A percentile compares a stretch with the other conserved stretches of the same genome.
phyloP scores from a whole-genome alignment of 1,140 invertebrate genomes.

The Macrobrachium rosenbergii region DNA sequence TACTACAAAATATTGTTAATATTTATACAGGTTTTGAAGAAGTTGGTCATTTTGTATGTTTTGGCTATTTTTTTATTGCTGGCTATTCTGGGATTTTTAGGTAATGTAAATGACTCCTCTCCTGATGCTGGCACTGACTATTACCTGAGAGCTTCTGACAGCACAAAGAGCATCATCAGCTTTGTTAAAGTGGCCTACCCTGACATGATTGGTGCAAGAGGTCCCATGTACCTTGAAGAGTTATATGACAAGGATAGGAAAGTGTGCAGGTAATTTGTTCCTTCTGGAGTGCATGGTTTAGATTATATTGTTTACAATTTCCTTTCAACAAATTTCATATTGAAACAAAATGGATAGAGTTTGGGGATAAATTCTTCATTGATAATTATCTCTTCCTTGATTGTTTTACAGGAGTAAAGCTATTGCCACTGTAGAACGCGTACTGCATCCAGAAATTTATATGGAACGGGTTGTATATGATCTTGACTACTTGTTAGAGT shows the following conservation, averaged over 20 bases:
- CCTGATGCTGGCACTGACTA: conserved; percentile 62
- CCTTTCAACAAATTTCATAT: too few relatives aligned
- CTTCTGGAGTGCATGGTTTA: too few relatives aligned
- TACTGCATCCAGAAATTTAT: conserved; percentile 76
- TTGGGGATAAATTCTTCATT: background rate
- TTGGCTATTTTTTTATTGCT: too few relatives aligned
- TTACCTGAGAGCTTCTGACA: conserved; percentile 71
- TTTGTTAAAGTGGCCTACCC: conserved; percentile 85
- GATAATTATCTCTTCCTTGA: conserved; percentile 19
- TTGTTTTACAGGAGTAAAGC: conserved; percentile 72
- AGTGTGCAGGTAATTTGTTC: conserved; percentile 73
- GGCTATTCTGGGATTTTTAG: background rate
- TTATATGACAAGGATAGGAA: conserved; percentile 77
- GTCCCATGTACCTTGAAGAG: conserved; percentile 74
- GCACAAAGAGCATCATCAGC: conserved; percentile 76
- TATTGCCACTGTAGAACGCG: conserved; percentile 75
- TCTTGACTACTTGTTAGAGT: conserved; percentile 75
- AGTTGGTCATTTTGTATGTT: too few relatives aligned
- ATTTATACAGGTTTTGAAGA: too few relatives aligned
- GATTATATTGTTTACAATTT: too few relatives aligned
- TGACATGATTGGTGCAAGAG: conserved; percentile 77
- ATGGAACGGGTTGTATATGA: conserved; percentile 81
- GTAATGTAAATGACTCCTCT: conserved; percentile 36
- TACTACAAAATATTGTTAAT: background rate
- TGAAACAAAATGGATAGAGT: too few relatives aligned